A percentile compares a stretch with the other conserved stretches of the same genome.
Conservation (phyloP, 2,797 vertebrate species). For the Discoglossus pictus region DNA sequence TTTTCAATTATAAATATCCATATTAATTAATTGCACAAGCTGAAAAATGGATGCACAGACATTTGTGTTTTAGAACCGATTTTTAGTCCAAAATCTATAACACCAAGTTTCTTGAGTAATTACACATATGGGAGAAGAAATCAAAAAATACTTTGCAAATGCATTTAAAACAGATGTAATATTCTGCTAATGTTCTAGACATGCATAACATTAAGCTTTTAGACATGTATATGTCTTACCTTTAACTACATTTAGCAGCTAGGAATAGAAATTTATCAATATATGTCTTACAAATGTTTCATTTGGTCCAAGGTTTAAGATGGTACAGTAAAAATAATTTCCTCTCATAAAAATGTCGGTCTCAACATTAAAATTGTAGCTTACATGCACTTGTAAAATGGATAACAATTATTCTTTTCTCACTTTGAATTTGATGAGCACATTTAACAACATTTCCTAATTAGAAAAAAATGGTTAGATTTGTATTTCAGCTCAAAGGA, state of each 20-base stretch:
- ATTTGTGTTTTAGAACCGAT: no score
- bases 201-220: no score
- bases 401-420: conserved; percentile 10
- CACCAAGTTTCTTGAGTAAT: no score
- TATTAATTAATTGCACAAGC: no score
- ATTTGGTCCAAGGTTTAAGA: conserved; percentile 11
- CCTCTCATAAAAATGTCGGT: conserved; percentile 12
- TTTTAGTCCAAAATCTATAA: no score
- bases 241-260: not conserved
- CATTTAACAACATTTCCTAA: conserved; percentile 17
- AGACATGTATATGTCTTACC: no score
- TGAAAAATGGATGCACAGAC: no score
- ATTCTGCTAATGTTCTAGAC: no score
- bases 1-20: no score
- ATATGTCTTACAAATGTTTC: not conserved
- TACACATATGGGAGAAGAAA: no score
- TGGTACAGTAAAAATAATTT: conserved; percentile 14
- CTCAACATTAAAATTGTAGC: conserved; percentile 26
- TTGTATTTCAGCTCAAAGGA: not conserved
- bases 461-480: conserved; percentile 4
- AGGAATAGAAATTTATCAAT: not conserved
- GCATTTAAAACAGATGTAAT: no score
- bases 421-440: conserved; percentile 9
- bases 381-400: conserved; percentile 22
- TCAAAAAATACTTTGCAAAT: no score